Base-by-base conservation (phyloP, 2,888 invertebrate species). In the Caprella mutica region DNA sequence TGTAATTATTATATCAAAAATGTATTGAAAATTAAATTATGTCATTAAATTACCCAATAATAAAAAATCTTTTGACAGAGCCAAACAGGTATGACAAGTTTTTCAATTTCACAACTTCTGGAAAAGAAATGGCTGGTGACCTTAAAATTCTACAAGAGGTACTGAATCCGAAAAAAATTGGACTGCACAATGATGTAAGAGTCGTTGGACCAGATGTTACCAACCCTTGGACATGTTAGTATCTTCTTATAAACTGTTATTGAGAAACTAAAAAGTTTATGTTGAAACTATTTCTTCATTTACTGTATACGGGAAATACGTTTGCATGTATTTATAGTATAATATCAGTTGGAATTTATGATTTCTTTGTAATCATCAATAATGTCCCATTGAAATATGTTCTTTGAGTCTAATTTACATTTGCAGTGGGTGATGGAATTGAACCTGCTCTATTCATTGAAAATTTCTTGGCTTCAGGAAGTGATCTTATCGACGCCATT, bases 181-280 rank as follows among this genome's bases (percentile, higher is more conserved):
- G 72, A 73, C 70, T n/a, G n/a, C n/a, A n/a, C n/a, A n/a, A n/a
- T n/a, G n/a, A 76, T 24, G 78, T 81, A 1, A 65, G 77, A n/a
- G 67, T 85, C 17, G 77, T 84, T 17, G 85, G 85, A 0, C 85
- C 85, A 17, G 84, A 84, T 69, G 79, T 80, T 0, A 84, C 84
- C 21, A 75, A 81, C 58, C 81, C 84, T 1, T 55, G 44, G n/a
- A n/a, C n/a, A n/a, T n/a, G n/a, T n/a, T n/a, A n/a, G n/a, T n/a
- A n/a, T n/a, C n/a, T n/a, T n/a, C n/a, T n/a, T n/a, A n/a, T n/a
- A n/a, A n/a, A n/a, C n/a, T n/a, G n/a, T n/a, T n/a, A n/a, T n/a
- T n/a, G n/a, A n/a, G n/a, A n/a, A n/a, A n/a, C n/a, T n/a, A n/a
- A n/a, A n/a, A n/a, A n/a, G n/a, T n/a, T n/a, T 39, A 14, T 21